Evolutionary conservation across 2,888 invertebrate species (phyloP).

Genomic region (Cacoxenus indagator): DNA sequence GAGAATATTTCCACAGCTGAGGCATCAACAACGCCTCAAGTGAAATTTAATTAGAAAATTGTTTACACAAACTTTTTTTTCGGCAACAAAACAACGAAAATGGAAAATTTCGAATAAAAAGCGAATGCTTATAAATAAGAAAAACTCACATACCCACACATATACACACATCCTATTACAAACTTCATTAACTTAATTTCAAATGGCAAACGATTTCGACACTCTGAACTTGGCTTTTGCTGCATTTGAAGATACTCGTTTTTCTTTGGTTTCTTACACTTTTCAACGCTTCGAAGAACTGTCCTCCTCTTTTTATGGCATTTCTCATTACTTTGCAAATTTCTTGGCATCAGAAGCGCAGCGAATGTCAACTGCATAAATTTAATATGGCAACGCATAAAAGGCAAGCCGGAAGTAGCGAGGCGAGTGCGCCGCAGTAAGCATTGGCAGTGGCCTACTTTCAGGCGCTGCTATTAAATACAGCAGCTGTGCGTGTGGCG

Average conservation of each 20-base stretch:
- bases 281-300: no score
- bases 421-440: constrained; percentile 52
- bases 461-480: constrained; percentile 27
- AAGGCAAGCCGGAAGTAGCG: not conserved
- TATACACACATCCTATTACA: no score
- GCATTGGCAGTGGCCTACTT: constrained; percentile 62
- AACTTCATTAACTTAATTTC: not conserved
- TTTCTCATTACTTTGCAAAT: no score
- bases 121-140: not conserved
- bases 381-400: constrained; percentile 42
- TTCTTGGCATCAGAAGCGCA: no score
- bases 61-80: constrained; percentile 57
- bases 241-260: no score
- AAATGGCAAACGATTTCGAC: constrained; percentile 1
- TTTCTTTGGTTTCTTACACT: no score
- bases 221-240: not conserved
- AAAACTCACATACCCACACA: not conserved
- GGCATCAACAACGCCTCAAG: constrained; percentile 34
- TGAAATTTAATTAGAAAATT: constrained; percentile 62
- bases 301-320: no score
- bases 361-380: constrained; percentile 58
- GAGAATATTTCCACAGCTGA: not conserved
- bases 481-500: constrained; percentile 1
- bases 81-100: not conserved
- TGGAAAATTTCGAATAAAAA: not conserved